Evolutionary conservation across 2,888 invertebrate species (phyloP).

Genomic region (Asteroscopus sphinx): DNA sequence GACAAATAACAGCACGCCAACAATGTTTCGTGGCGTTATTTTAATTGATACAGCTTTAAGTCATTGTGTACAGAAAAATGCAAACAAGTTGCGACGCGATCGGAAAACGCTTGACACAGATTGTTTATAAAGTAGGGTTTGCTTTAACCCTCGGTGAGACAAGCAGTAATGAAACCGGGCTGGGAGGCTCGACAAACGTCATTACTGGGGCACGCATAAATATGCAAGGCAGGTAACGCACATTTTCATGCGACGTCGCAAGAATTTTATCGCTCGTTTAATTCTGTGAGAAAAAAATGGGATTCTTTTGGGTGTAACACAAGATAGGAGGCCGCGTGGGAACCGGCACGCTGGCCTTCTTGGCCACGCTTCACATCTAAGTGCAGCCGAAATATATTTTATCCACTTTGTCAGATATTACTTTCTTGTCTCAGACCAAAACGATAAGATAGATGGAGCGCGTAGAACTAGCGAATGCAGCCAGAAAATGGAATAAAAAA

Average conservation of each 20-base stretch:
- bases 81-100: conserved; percentile 78
- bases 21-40: conserved; percentile 65
- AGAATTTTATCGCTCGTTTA: conserved; percentile 90
- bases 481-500: too few relatives aligned
- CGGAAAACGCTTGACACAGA: conserved; percentile 82
- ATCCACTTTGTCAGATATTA: conserved; percentile 85
- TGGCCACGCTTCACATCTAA: conserved; percentile 79
- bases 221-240: conserved; percentile 90
- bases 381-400: conserved; percentile 85
- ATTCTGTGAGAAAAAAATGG: conserved; percentile 88
- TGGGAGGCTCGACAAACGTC: conserved; percentile 85
- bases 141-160: conserved; percentile 75
- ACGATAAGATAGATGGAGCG: too few relatives aligned
- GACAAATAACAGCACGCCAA: conserved; percentile 66
- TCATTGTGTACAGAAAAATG: conserved; percentile 73
- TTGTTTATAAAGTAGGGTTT: conserved; percentile 82
- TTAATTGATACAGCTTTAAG: conserved; percentile 77
- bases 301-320: conserved; percentile 84
- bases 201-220: conserved; percentile 88
- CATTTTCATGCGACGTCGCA: conserved; percentile 90
- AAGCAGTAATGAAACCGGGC: conserved; percentile 83
- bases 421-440: too few relatives aligned
- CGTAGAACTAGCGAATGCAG: too few relatives aligned
- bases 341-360: conserved; percentile 77
- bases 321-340: conserved; percentile 86